Evolutionary conservation across 2,797 vertebrate genomes (phyloP), one percentile per base, ranked within the genome.

Genomic region (Xyrichtys novacula): DNA sequence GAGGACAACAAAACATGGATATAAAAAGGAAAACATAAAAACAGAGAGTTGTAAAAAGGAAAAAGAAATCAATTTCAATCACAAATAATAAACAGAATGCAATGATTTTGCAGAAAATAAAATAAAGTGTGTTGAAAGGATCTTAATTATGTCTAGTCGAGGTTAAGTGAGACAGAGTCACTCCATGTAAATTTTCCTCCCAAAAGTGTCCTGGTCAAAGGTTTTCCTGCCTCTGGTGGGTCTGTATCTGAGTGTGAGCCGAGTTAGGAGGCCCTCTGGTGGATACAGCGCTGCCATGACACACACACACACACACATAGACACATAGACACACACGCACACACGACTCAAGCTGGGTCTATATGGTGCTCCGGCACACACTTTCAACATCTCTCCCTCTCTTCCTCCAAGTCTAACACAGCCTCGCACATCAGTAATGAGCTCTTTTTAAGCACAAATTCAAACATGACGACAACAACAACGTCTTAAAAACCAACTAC

Each of bases 221-320:
- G 76, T 87, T 85, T 78, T 40, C 71, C 55, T 71, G 78, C 52
- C 16, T 53, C 59, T 63, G 73, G 65, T 81, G 71, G 39, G 69
- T 65, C 61, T 61, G 87, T 71, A n/a, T 28, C 47, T 34, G 46
- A 66, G 66, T 56, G 65, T 55, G 70, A 66, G 76, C 52, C 95
- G 95, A 95, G 94, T 95, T 95, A 96, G 95, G 95, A 95, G 95
- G 97, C 97, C 97, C 97, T 98, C 97, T 98, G 94, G 95, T 97
- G 97, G 97, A 95, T 93, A 91, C 78, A 87, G 65, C 84, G 9
- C 91, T 79, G 93, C 89, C 90, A 92, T 77, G 80, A 92, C 94
- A 93, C 65, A 87, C 61, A 86, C 69, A 86, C 89, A 59, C 53
- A 53, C 53, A 39, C 50, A 61, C 59, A 38, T 68, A 86, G 88